Evolutionary conservation across 2,797 vertebrate genomes (phyloP), one percentile per base, ranked within the genome.

Genomic region (Anabas testudineus): DNA sequence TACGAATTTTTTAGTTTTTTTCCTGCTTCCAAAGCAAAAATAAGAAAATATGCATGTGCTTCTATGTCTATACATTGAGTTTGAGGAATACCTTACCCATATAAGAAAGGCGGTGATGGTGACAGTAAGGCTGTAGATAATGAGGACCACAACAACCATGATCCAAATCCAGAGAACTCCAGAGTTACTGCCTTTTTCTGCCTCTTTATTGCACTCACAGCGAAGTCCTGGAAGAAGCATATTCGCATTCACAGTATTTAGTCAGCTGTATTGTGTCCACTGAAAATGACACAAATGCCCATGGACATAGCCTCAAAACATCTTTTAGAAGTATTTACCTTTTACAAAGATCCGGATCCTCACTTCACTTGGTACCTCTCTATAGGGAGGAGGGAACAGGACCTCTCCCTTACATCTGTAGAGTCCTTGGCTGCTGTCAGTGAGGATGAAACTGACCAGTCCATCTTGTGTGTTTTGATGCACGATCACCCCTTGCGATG

Each of bases 21-120:
- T n/a, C n/a, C n/a, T n/a, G n/a, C n/a, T n/a, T n/a, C n/a, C n/a
- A n/a, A n/a, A n/a, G n/a, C n/a, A n/a, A n/a, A n/a, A n/a, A n/a
- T n/a, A n/a, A n/a, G n/a, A n/a, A n/a, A n/a, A n/a, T n/a, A n/a
- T n/a, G n/a, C n/a, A n/a, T n/a, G n/a, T n/a, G n/a, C n/a, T n/a
- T n/a, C n/a, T n/a, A n/a, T n/a, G n/a, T n/a, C n/a, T 2, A 36
- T 12, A 12, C 10, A n/a, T 2, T 62, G 10, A 55, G 18, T 39
- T 18, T 8, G 7, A 30, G 26, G 7, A 30, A 14, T 2, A 10
- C 64, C 88, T 91, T 74, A 95, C 94, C 87, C 76, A 80, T 39
- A 43, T 26, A 9, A 52, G 0, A 1, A 26, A 0, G 3, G 78
- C 67, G 1, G 79, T 5, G 24, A 66, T 26, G 34, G 88, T 92